Percentiles rank a stretch among this genome's conserved stretches.
Conservation (phyloP, 2,888 invertebrate species). For the Eupelmus urozonus region DNA sequence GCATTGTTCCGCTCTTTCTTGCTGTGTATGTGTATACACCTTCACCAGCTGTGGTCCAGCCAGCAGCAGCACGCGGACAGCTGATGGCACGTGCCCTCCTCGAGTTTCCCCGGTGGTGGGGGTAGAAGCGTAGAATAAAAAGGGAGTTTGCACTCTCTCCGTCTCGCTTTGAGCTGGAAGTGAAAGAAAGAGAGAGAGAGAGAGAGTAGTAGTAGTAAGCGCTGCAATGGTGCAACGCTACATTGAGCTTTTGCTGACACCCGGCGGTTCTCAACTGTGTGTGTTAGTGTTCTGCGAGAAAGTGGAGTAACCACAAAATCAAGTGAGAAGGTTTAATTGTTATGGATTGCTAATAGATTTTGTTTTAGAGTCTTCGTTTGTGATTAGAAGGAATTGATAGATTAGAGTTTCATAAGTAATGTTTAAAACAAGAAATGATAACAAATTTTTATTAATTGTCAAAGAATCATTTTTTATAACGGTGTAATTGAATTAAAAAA, state of each 20-base stretch:
- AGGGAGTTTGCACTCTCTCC: constrained; percentile 66
- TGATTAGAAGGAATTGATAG: no score
- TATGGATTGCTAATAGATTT: no score
- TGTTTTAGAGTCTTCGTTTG: no score
- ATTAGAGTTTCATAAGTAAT: no score
- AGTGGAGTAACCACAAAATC: neutral
- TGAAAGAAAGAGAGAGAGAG: no score
- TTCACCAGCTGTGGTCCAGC: constrained; percentile 73
- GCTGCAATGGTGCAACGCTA: constrained; percentile 67
- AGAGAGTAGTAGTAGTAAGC: neutral
- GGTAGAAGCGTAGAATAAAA: constrained; percentile 49
- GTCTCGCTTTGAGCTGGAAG: neutral
- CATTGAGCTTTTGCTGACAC: constrained; percentile 62
- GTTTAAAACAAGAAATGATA: no score
- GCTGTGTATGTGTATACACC: constrained; percentile 62
- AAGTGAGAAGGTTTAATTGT: no score
- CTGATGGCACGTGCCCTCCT: constrained; percentile 76
- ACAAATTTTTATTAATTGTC: no score
- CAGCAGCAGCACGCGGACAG: no score
- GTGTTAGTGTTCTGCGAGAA: neutral
- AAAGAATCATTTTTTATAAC: no score
- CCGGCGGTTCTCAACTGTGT: constrained; percentile 67
- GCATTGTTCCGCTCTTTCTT: constrained; percentile 36
- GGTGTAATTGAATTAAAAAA: no score
- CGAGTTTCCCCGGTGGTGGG: constrained; percentile 67